These are phyloP conservation scores for Calephelis virginiensis DNA, from an alignment of 1,140 invertebrate genomes.

Conservation along the genomic window DNA sequence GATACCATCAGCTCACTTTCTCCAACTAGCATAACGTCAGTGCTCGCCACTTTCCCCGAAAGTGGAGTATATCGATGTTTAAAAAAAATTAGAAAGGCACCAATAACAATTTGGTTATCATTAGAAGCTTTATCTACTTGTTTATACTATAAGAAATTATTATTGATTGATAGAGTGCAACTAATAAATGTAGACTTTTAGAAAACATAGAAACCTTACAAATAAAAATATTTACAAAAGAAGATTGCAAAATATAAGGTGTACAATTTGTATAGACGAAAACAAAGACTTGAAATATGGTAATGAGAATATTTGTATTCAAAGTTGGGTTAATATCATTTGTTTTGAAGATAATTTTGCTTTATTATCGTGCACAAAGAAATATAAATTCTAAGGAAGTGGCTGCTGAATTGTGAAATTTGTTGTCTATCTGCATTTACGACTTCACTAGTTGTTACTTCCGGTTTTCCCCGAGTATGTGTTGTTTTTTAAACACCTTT, in stretches of 20 bases:
- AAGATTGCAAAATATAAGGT: neutral
- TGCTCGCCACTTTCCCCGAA: too few species aligned
- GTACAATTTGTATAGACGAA: neutral
- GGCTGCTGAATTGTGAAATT: slow-evolving; percentile 1
- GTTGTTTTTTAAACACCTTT: too few species aligned
- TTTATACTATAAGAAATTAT: too few species aligned
- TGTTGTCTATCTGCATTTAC: neutral
- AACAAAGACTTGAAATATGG: slow-evolving; percentile 1
- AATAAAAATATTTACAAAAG: neutral
- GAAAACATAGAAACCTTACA: neutral
- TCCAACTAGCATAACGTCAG: too few species aligned
- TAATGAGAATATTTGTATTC: slow-evolving; percentile 15
- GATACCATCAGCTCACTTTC: too few species aligned
- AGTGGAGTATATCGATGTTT: too few species aligned
- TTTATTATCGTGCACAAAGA: slow-evolving; percentile 14
- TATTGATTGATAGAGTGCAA: too few species aligned
- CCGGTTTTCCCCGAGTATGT: too few species aligned
- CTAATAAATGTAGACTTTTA: too few species aligned
- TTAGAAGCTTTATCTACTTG: too few species aligned
- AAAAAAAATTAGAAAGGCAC: too few species aligned
- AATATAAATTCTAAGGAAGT: slow-evolving; percentile 8
- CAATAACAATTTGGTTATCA: too few species aligned
- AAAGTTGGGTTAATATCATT: slow-evolving; percentile 14
- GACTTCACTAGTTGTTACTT: neutral
- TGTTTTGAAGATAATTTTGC: slow-evolving; percentile 10